Conservation (phyloP, 2,797 vertebrate species). For the Trachops cirrhosus region DNA sequence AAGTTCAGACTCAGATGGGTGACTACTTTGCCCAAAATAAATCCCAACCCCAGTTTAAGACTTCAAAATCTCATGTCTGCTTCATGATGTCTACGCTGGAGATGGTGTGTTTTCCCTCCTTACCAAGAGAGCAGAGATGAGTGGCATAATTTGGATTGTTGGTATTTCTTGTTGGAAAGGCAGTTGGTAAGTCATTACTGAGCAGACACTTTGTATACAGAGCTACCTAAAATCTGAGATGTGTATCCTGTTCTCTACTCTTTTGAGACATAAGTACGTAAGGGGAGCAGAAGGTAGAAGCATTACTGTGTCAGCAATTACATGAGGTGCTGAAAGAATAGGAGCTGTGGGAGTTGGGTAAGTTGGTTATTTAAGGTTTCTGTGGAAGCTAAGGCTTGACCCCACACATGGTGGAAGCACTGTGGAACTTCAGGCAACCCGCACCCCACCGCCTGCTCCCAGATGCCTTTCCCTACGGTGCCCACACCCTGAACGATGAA, state of each 20-base stretch:
- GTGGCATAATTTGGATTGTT: neutral
- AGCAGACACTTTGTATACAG: neutral
- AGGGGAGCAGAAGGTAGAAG: neutral
- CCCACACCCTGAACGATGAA: accelerated
- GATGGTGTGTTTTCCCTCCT: neutral
- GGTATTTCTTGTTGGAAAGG: neutral
- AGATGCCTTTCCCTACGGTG: neutral
- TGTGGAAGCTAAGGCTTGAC: neutral
- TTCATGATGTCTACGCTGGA: neutral
- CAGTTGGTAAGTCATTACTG: neutral
- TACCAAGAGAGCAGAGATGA: neutral
- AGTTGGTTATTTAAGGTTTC: neutral
- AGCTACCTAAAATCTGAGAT: neutral
- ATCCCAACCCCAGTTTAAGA: neutral
- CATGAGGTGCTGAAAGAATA: accelerated
- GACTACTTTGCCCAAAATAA: neutral
- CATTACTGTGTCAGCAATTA: neutral
- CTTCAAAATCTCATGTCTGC: neutral
- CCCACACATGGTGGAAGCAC: accelerated
- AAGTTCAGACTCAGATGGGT: neutral
- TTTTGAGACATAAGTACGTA: neutral
- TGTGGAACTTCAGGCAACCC: no score
- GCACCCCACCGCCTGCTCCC: neutral
- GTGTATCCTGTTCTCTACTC: neutral
- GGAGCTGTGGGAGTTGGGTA: neutral